Evolutionary conservation across 2,888 invertebrate genomes (phyloP), one percentile per base, ranked within the genome.

Genomic region (Lycaena phlaeas): DNA sequence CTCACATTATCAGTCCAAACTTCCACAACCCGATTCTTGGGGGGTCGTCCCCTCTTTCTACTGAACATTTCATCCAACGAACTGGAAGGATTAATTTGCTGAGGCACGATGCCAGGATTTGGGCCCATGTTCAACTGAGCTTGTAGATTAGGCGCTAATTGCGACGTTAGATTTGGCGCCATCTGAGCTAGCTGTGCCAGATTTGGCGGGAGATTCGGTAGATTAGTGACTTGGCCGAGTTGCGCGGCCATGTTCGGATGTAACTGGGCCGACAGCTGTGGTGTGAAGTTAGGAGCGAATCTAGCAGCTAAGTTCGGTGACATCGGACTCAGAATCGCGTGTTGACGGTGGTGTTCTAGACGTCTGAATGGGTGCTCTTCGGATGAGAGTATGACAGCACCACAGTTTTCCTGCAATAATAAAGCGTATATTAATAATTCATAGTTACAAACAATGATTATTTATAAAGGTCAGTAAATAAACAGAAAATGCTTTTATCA

Each of bases 11-110:
- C 93, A 52, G 92, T 92, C 90, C 94, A 95, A 47, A 95, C 94
- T 87, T 96, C 95, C 27, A 96, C 95, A 9, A 96, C 92, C 0
- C 96, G 89, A 69, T 97, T 97, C 81, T 98, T 98, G 9, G 97
- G 97, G n/a, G 98, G 98, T 46, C 98, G 87, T 30, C 98, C 97
- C 18, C 97, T 87, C 61, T 97, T 96, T 45, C 96, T 88, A 68
- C 95, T 92, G 64, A 96, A 96, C 89, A 96, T 94, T 39, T 95
- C 95, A 68, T 96, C 96, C 52, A 95, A 88, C 25, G 93, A 92
- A 46, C 91, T 92, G 3, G 90, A 88, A 18, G 85, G 76, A 36
- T 77, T 84, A 0, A 77, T 61, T 11, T 81, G 84, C 22, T 79
- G 79, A 0, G 77, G 77, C 0, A 70, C 66, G 1, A 75, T 59